Conservation (phyloP, 2,888 invertebrate species). For the Dynastes tityus region DNA sequence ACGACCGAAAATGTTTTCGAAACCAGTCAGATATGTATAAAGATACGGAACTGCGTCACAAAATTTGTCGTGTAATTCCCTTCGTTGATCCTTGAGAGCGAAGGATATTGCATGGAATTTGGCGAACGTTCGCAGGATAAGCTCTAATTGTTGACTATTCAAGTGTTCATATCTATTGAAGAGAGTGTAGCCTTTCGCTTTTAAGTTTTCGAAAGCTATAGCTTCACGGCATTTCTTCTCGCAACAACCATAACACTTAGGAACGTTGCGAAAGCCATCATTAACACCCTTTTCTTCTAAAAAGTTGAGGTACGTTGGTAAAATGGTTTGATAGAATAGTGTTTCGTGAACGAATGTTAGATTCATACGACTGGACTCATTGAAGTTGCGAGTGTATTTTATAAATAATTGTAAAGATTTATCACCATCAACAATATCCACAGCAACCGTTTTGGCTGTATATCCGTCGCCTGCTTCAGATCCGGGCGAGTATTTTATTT, state of each 20-base stretch:
- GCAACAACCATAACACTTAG: conserved; percentile 51
- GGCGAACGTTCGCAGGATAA: conserved; percentile 62
- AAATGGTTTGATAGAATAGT: conserved; percentile 39
- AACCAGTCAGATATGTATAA: background rate
- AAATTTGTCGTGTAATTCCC: conserved; percentile 49
- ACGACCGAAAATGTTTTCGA: background rate
- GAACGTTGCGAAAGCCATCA: conserved; percentile 30
- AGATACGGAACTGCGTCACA: conserved; percentile 5
- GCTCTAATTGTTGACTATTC: conserved; percentile 60
- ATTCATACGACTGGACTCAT: background rate
- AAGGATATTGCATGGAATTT: conserved; percentile 63
- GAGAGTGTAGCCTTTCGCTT: conserved; percentile 57
- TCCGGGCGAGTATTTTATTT: conserved; percentile 5
- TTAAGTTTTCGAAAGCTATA: conserved; percentile 62
- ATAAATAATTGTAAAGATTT: conserved; percentile 36
- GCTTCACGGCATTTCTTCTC: conserved; percentile 50
- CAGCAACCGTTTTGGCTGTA: conserved; percentile 28
- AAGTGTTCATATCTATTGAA: conserved; percentile 61
- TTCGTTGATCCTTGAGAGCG: conserved; percentile 60
- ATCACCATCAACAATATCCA: conserved; percentile 19
- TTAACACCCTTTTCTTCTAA: conserved; percentile 15
- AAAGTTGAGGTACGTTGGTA: conserved; percentile 41
- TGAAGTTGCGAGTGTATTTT: conserved; percentile 11
- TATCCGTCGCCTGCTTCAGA: conserved; percentile 45
- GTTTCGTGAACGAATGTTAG: conserved; percentile 26